A percentile compares a stretch with the other conserved stretches of the same genome.
These are phyloP conservation scores for Antennarius striatus DNA, from an alignment of 2,113 vertebrate species.

Conservation along the genomic window DNA sequence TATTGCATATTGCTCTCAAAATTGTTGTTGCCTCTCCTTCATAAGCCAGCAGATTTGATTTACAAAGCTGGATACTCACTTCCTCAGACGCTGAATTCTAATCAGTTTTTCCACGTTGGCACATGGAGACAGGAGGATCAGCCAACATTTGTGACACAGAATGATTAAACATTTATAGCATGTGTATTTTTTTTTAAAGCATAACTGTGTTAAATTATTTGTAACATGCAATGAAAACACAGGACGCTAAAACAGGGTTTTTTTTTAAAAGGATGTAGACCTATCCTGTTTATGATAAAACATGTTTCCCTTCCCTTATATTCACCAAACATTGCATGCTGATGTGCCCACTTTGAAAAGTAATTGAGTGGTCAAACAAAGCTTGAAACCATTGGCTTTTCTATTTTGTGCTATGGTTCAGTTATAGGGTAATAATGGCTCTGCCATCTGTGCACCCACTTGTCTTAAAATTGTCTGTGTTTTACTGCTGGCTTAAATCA, in stretches of 20 bases:
- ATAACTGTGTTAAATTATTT: conserved; percentile 1
- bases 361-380: conserved; percentile 70
- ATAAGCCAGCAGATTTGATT: conserved; percentile 71
- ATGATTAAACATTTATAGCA: conserved; percentile 1
- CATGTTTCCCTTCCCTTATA: conserved; percentile 39
- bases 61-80: conserved; percentile 65
- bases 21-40: conserved; percentile 68
- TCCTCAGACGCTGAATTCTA: conserved; percentile 52
- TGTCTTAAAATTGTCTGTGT: conserved; percentile 47
- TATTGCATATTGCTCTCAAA: conserved; percentile 77
- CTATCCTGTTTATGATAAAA: conserved; percentile 33
- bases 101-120: conserved; percentile 45
- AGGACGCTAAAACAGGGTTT: neutral
- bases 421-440: conserved; percentile 52
- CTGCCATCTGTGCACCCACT: conserved; percentile 58
- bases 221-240: conserved; percentile 6
- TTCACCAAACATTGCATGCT: conserved; percentile 59
- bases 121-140: conserved; percentile 18
- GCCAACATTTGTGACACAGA: conserved; percentile 4
- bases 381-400: conserved; percentile 57
- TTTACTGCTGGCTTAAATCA: conserved; percentile 41
- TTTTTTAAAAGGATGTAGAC: neutral
- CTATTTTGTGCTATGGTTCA: conserved; percentile 52
- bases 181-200: neutral
- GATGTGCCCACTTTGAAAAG: conserved; percentile 68